phyloP scores from a whole-genome alignment of 2,888 invertebrate genomes.

The Conistra vaccinii region DNA sequence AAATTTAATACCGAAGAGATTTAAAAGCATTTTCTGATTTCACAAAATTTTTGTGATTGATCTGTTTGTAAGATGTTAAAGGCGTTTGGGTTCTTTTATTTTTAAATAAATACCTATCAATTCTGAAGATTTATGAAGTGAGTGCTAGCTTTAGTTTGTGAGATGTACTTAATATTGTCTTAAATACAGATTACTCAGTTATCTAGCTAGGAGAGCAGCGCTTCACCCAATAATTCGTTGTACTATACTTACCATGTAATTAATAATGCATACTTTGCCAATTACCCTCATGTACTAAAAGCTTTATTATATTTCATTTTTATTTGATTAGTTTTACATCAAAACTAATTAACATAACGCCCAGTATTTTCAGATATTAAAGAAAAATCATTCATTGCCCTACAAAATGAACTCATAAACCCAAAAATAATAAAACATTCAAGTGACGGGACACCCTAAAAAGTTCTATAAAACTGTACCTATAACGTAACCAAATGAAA shows the following conservation, averaged over 20 bases:
- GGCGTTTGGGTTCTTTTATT: background rate
- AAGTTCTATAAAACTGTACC: slow-evolving; percentile 48
- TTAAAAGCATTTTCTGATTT: slow-evolving; percentile 8
- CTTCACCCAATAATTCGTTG: no score
- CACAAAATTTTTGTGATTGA: slow-evolving; percentile 10
- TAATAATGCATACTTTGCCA: no score
- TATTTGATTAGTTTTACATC: no score
- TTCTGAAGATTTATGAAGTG: no score
- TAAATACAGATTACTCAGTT: no score
- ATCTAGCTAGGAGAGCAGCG: no score
- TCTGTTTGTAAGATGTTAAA: slow-evolving; percentile 16
- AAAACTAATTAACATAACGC: no score
- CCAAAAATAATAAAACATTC: slow-evolving; percentile 20
- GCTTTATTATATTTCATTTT: no score
- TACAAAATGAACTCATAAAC: background rate
- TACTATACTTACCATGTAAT: no score
- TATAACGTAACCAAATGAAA: slow-evolving; percentile 72
- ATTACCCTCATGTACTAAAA: no score
- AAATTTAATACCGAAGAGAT: background rate
- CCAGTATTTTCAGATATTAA: no score
- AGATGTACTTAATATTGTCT: no score
- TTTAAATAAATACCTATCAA: background rate
- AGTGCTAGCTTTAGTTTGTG: background rate
- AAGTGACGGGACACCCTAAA: slow-evolving; percentile 12
- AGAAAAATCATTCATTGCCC: background rate